phyloP scores from a whole-genome alignment of 1,140 invertebrate genomes.

The Sitobion miscanthi region DNA sequence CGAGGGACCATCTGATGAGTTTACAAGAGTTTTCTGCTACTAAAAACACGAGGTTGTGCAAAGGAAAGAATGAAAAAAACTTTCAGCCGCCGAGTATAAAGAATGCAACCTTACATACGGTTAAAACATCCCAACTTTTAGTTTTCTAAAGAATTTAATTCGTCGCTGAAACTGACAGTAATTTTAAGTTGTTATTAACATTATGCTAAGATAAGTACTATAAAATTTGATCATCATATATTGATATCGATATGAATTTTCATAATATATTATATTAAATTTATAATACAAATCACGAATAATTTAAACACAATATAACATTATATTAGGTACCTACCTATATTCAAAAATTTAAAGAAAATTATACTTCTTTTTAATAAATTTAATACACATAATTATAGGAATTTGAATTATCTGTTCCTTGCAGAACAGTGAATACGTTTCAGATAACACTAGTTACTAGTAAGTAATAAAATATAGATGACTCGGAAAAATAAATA shows the following conservation, averaged over 20 bases:
- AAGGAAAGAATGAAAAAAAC: conserved; percentile 28
- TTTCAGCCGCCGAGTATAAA: conserved; percentile 8
- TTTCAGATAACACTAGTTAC: background rate
- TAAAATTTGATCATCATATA: background rate
- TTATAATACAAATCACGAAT: background rate
- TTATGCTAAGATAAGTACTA: background rate
- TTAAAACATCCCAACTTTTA: background rate
- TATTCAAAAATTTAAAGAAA: background rate
- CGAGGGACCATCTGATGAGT: conserved; percentile 52
- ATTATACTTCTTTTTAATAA: background rate
- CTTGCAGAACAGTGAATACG: background rate
- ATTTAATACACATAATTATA: background rate
- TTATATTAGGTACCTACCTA: background rate
- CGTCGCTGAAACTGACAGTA: conserved; percentile 29
- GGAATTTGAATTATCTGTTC: background rate
- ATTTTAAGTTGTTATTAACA: conserved; percentile 36
- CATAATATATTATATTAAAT: background rate
- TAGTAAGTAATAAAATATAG: background rate
- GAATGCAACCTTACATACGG: conserved; percentile 7
- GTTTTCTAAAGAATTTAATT: conserved; percentile 28
- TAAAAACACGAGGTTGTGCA: conserved; percentile 32
- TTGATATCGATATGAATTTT: background rate
- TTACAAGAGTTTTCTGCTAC: conserved; percentile 54
- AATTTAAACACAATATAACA: background rate
- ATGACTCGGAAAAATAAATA: background rate